Conservation (phyloP, 2,888 invertebrate genomes). For the Trilocha varians region DNA sequence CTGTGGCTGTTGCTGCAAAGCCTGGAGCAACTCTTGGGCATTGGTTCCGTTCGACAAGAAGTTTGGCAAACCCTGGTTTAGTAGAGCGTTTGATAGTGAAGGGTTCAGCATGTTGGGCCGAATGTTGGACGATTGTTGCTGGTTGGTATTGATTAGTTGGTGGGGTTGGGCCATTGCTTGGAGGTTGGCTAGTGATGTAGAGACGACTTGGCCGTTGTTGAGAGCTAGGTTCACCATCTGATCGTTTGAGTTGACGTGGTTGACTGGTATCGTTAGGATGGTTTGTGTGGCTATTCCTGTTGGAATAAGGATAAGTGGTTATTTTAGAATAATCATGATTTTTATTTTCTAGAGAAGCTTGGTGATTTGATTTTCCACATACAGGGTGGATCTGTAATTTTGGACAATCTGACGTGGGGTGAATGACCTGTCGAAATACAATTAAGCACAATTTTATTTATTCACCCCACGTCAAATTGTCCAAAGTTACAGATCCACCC, state of each 20-base stretch:
- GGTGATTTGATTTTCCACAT: no score
- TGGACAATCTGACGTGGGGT: no score
- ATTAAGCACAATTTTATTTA: no score
- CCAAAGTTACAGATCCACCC: no score
- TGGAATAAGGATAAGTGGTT: conserved; percentile 13
- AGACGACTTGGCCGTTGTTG: conserved; percentile 89
- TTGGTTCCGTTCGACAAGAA: conserved; percentile 81
- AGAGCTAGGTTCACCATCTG: conserved; percentile 86
- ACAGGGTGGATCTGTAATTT: no score
- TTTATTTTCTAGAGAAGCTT: no score
- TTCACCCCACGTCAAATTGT: no score
- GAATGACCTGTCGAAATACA: no score
- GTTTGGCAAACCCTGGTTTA: conserved; percentile 81
- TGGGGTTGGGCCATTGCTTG: conserved; percentile 84
- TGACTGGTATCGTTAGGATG: conserved; percentile 95
- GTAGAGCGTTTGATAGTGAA: conserved; percentile 77
- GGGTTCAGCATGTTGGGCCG: conserved; percentile 72
- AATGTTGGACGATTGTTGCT: conserved; percentile 60
- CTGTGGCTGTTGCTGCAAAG: conserved; percentile 78
- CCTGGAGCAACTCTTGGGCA: conserved; percentile 82
- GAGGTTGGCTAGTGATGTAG: conserved; percentile 85
- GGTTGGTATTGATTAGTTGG: conserved; percentile 76
- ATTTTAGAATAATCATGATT: background rate
- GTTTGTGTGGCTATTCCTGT: conserved; percentile 95
- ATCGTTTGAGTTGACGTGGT: conserved; percentile 85